These are phyloP conservation scores for Aspidapion aeneum DNA, from an alignment of 2,888 invertebrate species.

Conservation along the genomic window DNA sequence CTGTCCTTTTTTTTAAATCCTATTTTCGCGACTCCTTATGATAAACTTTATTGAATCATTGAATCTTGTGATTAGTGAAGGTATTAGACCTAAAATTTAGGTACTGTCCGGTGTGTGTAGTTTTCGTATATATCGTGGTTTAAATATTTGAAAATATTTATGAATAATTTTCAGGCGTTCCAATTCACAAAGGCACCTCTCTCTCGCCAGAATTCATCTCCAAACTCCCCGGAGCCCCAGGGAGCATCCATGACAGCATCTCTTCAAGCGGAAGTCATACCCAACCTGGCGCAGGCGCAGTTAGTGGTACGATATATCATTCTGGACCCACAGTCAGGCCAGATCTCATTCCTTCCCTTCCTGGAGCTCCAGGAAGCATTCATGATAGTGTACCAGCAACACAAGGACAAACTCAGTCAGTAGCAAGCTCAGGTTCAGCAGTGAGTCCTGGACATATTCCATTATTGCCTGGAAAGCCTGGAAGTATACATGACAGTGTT, in stretches of 20 bases:
- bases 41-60: too few species aligned
- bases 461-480: background rate
- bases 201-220: constrained; percentile 15
- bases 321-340: background rate
- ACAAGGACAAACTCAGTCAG: background rate
- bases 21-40: too few species aligned
- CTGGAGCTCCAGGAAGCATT: constrained; percentile 2
- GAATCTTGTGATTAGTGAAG: too few species aligned
- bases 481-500: background rate
- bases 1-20: too few species aligned
- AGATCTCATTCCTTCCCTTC: background rate
- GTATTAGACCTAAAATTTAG: too few species aligned
- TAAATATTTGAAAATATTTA: too few species aligned
- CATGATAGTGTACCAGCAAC: background rate
- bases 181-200: background rate
- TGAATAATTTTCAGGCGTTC: background rate
- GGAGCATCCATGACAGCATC: constrained; percentile 25
- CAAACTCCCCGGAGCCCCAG: constrained; percentile 27
- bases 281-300: background rate
- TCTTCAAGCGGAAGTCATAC: background rate
- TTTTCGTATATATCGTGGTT: too few species aligned
- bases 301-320: background rate
- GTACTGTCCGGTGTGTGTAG: too few species aligned
- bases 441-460: background rate
- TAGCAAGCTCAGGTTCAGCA: background rate